Evolutionary conservation across 2,113 vertebrate species (phyloP), one percentile per base, ranked within the genome.

Genomic region (Cromileptes altivelis): DNA sequence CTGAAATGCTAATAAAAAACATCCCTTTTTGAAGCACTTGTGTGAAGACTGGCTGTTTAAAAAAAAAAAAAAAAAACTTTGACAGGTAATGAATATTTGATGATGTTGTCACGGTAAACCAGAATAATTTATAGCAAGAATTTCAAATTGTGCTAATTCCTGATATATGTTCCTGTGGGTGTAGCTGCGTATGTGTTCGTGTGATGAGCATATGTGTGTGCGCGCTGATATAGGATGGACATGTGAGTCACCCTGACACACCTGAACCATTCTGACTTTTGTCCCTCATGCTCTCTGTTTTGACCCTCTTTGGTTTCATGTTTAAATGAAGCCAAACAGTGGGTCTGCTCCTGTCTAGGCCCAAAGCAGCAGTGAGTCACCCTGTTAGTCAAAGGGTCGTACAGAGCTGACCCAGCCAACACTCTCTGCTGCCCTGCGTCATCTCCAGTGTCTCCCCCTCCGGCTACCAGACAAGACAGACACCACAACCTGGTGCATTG

Each of bases 371-470:
- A 21, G 47, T 90, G 89, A 92, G 61, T 92, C 92, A 90, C 68
- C 61, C 75, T 47, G 81, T 87, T 89, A 85, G 86, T 91, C 82
- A 86, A 83, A 89, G 52, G 73, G 73, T 69, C 75, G 58, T 76
- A 56, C 67, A 65, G 75, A 69, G 37, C 63, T 89, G 91, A 91
- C 87, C 90, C 84, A 67, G 79, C 81, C 82, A 47, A 80, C 82
- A 86, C 87, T 71, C 68, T 56, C 75, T 53, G 52, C 65, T 80
- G 73, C 78, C 78, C 87, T 71, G 81, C 63, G 53, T 91, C 91
- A 85, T 91, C 67, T 86, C 87, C 85, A 81, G 77, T 74, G 75
- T 81, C 87, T 78, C 82, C 86, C 80, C 87, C 81, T 87, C 81
- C 40, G 37, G 88, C 86, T 74, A 73, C 77, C 71, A 73, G 82